A percentile compares a stretch with the other conserved stretches of the same genome.
phyloP scores from a whole-genome alignment of 2,113 vertebrate species.

The Mesocricetus auratus region DNA sequence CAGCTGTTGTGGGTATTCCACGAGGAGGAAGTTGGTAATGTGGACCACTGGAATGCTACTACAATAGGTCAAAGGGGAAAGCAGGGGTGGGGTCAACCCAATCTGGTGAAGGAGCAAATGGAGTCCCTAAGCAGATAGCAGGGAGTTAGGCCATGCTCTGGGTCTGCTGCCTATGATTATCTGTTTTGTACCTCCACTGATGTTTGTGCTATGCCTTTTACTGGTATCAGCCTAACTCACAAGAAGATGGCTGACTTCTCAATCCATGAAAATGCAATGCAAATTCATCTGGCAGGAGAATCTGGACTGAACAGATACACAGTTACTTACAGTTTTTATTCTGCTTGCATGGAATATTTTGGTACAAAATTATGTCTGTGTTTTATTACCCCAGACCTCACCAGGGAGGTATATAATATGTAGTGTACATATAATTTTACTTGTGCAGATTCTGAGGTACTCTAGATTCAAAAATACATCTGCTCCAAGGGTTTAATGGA shows the following conservation, averaged over 20 bases:
- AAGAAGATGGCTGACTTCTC: not conserved
- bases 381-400: constrained; percentile 64
- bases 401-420: not conserved
- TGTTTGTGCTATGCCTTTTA: rapidly evolving
- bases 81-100: rapidly evolving
- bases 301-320: not conserved
- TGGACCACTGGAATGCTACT: not conserved
- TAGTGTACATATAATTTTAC: constrained; percentile 55
- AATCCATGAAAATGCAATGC: not conserved
- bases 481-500: constrained; percentile 33
- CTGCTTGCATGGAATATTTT: constrained; percentile 56
- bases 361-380: constrained; percentile 56
- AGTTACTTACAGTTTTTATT: constrained; percentile 47
- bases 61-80: rapidly evolving
- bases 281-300: constrained; percentile 41
- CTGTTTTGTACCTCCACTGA: rapidly evolving
- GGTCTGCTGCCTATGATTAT: not conserved
- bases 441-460: constrained; percentile 51
- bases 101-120: not conserved
- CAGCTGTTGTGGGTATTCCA: rapidly evolving
- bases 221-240: not conserved
- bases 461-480: constrained; percentile 65
- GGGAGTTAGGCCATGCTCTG: rapidly evolving
- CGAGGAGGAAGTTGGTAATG: not conserved
- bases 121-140: rapidly evolving